Percentiles rank a stretch among this genome's conserved stretches.
Evolutionary conservation across 2,797 vertebrate genomes (phyloP).

Genomic region (Myotis findleyi): DNA sequence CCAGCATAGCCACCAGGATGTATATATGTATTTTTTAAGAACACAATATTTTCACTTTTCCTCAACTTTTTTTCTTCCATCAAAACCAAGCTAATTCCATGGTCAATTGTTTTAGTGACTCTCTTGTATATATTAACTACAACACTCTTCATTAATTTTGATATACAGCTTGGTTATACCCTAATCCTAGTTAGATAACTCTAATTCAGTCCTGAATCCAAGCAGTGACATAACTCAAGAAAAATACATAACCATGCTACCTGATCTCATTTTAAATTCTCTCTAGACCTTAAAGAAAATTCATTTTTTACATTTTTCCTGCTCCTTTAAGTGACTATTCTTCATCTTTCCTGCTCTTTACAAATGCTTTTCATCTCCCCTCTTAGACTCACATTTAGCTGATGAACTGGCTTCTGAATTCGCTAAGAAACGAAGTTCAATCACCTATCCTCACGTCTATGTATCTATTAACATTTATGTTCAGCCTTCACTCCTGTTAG

Average conservation of each 20-base stretch:
- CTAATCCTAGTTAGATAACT: not conserved
- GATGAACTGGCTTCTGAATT: not conserved
- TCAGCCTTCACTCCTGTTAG: not conserved
- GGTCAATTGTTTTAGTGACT: not conserved
- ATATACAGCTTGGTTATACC: not conserved
- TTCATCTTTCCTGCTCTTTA: not conserved
- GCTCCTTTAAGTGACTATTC: too few species aligned
- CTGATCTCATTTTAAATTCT: not conserved
- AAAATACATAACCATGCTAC: accelerated
- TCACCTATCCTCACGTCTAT: accelerated
- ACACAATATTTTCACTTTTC: not conserved
- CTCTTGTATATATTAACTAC: not conserved
- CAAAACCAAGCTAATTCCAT: not conserved
- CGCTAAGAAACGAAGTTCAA: not conserved
- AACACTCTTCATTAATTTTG: not conserved
- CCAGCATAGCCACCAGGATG: not conserved
- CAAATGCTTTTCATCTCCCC: not conserved
- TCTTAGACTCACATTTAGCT: not conserved
- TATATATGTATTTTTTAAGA: slow-evolving; percentile 2
- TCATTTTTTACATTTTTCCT: not conserved
- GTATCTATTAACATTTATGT: not conserved
- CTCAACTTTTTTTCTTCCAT: not conserved
- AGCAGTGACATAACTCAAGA: not conserved
- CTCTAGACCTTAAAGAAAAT: not conserved
- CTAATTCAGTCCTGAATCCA: not conserved